Percentiles rank a stretch among this genome's conserved stretches.
Conservation (phyloP, 2,888 invertebrate genomes). For the Thera britannica region DNA sequence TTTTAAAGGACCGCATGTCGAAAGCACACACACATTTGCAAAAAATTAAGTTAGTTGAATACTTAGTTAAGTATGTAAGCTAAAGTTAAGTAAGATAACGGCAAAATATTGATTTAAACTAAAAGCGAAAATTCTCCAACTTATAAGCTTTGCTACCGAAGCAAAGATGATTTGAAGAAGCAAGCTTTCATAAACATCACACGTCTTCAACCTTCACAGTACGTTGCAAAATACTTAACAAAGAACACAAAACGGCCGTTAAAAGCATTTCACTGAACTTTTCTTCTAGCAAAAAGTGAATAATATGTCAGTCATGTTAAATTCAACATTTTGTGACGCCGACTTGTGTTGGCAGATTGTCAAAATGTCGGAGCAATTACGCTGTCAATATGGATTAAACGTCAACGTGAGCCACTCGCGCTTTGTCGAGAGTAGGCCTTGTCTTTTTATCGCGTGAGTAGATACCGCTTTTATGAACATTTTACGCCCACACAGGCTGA, state of each 20-base stretch:
- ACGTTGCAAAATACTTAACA: constrained; percentile 1
- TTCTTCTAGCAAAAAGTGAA: constrained; percentile 17
- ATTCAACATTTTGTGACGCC: constrained; percentile 47
- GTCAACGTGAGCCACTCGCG: constrained; percentile 48
- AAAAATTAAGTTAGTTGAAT: too few relatives aligned
- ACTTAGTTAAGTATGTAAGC: too few relatives aligned
- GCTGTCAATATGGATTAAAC: constrained; percentile 62
- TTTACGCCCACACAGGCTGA: constrained; percentile 9
- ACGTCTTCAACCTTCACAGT: constrained; percentile 7
- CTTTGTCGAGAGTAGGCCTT: constrained; percentile 48
- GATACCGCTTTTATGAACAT: constrained; percentile 26
- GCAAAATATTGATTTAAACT: neutral
- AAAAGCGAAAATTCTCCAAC: neutral
- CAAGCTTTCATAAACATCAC: constrained; percentile 3
- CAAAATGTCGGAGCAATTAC: constrained; percentile 69
- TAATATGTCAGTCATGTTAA: constrained; percentile 44
- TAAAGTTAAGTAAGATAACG: too few relatives aligned
- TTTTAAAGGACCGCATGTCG: too few relatives aligned
- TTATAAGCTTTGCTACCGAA: neutral
- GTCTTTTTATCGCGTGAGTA: constrained; percentile 42
- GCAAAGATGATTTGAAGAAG: neutral
- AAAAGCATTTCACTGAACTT: constrained; percentile 19
- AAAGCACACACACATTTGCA: too few relatives aligned
- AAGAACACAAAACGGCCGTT: constrained; percentile 1
- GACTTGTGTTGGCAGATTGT: constrained; percentile 60